phyloP scores from a whole-genome alignment of 2,113 vertebrate species.

The Piprites chloris region DNA sequence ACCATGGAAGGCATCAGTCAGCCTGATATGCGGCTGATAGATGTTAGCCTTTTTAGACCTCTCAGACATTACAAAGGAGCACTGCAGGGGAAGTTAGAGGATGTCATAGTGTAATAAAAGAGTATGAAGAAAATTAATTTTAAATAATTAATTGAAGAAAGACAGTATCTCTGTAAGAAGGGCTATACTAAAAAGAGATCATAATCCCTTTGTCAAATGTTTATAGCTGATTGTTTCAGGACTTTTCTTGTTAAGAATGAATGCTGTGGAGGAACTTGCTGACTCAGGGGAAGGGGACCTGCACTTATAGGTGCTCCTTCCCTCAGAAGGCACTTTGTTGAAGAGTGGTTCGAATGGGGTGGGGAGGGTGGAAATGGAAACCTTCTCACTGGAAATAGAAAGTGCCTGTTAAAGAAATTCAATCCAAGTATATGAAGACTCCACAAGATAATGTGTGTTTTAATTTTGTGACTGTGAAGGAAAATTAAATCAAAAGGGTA shows the following conservation, averaged over 20 bases:
- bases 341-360: neutral
- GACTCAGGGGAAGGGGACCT: neutral
- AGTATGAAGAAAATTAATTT: conserved; percentile 4
- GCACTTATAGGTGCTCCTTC: neutral
- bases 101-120: neutral
- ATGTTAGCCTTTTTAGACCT: conserved; percentile 9
- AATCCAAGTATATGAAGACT: neutral
- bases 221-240: neutral
- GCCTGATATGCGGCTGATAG: neutral
- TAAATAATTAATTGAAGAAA: conserved; percentile 18
- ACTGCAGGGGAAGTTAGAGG: neutral
- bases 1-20: neutral
- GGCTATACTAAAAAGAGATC: neutral
- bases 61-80: neutral
- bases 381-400: neutral
- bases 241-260: neutral
- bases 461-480: neutral
- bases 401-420: neutral
- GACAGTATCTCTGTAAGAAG: neutral
- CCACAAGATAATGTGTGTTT: neutral
- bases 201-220: neutral
- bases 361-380: neutral
- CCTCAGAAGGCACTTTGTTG: neutral
- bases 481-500: neutral
- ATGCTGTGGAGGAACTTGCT: neutral